Evolutionary conservation across 2,113 vertebrate genomes (phyloP), one percentile per base, ranked within the genome.

Genomic region (Archilochus colubris): DNA sequence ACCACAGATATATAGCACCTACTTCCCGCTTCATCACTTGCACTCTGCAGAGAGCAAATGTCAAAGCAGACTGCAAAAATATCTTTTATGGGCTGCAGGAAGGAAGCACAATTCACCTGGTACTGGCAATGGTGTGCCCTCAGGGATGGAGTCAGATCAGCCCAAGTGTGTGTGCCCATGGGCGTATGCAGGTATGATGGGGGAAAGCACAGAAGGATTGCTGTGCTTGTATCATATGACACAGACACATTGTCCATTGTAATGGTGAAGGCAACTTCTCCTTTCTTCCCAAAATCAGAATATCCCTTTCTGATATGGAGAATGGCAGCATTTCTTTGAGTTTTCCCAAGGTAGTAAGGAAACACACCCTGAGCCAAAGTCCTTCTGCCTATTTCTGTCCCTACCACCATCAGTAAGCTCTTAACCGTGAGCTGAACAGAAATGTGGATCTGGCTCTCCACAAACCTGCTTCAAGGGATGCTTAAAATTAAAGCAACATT

Each of bases 181-280:
- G 59, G 58, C 50, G 30, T 36, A 27, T 58, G 36, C 51, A 54
- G 27, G 1, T 54, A 27, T 22, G 30, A 20, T n/a, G 44, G 24
- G 19, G 18, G 20, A 44, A 86, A 48, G 18, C 44, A 66, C 12
- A 48, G 43, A 76, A 61, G 40, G 28, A 53, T 48, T 5, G 1
- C 31, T 53, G 1, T 23, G 25, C 21, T 14, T 43, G 16, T 59
- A 31, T 59, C 9, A 3, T 27, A 30, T 0, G 1, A 51, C 22
- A 19, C 43, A 85, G 74, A 63, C 63, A 4, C 15, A 21, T 8
- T 59, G 8, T 24, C 36, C 5, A 11, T 86, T 82, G 61, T 64
- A 57, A 68, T 20, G 33, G 23, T 48, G 51, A 77, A 86, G 30
- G 44, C 12, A 50, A 43, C 44, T 88, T 63, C 31, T 78, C 19